Evolutionary conservation across 2,888 invertebrate species (phyloP).

Genomic region (Rhamphomyia laevipes): DNA sequence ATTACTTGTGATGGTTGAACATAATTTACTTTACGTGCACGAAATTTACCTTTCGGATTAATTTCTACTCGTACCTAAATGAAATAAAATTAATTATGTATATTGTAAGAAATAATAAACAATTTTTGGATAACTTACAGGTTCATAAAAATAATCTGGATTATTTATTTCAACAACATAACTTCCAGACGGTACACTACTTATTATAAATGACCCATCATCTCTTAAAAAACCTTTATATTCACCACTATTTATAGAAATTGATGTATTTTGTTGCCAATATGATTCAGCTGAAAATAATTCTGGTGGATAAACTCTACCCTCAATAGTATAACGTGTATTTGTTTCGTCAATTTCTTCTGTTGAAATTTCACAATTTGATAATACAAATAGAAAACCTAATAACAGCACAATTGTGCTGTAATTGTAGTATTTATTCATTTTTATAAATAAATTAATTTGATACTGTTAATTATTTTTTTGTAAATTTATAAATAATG

Average conservation of each 20-base stretch:
- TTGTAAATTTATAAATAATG: too few relatives aligned
- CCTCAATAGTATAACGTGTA: conserved; percentile 65
- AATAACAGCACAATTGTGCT: too few relatives aligned
- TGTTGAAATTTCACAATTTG: neutral
- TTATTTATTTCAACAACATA: conserved; percentile 88
- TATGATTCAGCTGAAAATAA: conserved; percentile 42
- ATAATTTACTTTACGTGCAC: conserved; percentile 88
- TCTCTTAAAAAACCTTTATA: conserved; percentile 77
- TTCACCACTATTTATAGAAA: conserved; percentile 82
- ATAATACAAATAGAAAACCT: too few relatives aligned
- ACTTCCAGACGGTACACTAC: conserved; percentile 82
- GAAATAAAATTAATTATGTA: neutral
- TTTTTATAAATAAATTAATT: too few relatives aligned
- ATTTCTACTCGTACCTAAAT: conserved; percentile 71
- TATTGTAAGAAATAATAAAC: neutral
- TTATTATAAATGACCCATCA: conserved; percentile 83
- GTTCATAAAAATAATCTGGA: conserved; percentile 86
- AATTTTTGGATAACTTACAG: conserved; percentile 40
- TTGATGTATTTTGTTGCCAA: conserved; percentile 66
- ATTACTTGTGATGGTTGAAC: conserved; percentile 84
- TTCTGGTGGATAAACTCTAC: conserved; percentile 66
- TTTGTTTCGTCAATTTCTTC: conserved; percentile 34
- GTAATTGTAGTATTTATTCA: too few relatives aligned
- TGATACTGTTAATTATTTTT: too few relatives aligned
- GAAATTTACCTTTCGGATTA: conserved; percentile 90